A percentile compares a stretch with the other conserved stretches of the same genome.
These are phyloP conservation scores for Indicator indicator DNA, from an alignment of 2,113 vertebrate species.

Conservation along the genomic window DNA sequence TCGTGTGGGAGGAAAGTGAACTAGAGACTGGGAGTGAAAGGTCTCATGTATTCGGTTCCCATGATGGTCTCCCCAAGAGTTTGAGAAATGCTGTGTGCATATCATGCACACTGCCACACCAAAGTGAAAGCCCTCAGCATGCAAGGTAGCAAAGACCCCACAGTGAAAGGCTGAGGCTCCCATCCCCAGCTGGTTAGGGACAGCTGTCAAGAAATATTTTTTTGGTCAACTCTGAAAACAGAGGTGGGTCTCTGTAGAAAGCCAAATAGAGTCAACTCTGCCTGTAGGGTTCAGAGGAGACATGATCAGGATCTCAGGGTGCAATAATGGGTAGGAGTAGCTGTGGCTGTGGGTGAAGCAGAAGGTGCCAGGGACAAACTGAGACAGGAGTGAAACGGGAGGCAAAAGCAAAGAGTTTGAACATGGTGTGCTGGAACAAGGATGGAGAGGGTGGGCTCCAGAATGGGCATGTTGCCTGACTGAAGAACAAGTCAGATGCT, in stretches of 20 bases:
- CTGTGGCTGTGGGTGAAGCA: not conserved
- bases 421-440: not conserved
- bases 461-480: fast-evolving
- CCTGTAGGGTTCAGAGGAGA: not conserved
- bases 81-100: not conserved
- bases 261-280: not conserved
- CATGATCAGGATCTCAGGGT: not conserved
- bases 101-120: not conserved
- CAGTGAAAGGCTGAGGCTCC: not conserved
- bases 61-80: not conserved
- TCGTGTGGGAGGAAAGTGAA: not conserved
- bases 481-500: constrained; percentile 45
- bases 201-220: not conserved
- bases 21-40: not conserved
- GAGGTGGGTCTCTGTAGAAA: not conserved
- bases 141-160: not conserved
- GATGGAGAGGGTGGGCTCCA: not conserved
- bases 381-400: not conserved
- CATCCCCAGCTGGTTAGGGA: not conserved
- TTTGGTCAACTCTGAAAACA: not conserved
- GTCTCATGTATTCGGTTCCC: not conserved
- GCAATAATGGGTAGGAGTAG: not conserved
- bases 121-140: not conserved
- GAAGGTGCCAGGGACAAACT: not conserved
- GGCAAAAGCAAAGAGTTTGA: not conserved